Base-by-base conservation (phyloP, 1,140 invertebrate species). In the Hyphantria cunea region DNA sequence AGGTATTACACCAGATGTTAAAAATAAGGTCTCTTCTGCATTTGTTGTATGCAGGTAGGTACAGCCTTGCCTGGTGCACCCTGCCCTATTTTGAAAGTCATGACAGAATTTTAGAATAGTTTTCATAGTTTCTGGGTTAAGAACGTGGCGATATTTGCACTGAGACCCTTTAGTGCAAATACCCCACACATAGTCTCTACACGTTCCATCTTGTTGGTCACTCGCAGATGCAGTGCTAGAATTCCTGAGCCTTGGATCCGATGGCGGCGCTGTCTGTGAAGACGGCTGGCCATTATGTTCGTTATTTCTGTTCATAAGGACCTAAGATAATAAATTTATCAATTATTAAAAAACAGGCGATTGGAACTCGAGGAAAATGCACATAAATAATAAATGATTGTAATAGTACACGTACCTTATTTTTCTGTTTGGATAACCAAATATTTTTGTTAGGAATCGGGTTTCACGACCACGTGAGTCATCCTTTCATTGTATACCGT, bases 121-220 rank as follows among this genome's bases (percentile, higher is more conserved):
- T 77, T 84, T 84, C 80, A 86, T 81, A 47, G 65, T 70, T 15
- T 84, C 75, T n/a, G 81, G 63, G 42, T 79, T 76, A 3, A 83
- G 53, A 33, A 80, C 74, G 53, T 86, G 80, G 6, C 74, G 70
- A 64, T 69, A 83, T 76, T 42, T 79, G 63, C 83, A 86, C 55
- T 74, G 70, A 7, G 66, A 42, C 25, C 73, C 66, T 66, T 85
- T 85, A 31, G 55, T 76, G 54, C 84, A 87, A 6, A 68, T 75
- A 6, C 78, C 82, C 81, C 82, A 83, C 5, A 85, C 50, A 58
- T 69, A 85, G 52, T 82, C 66, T n/a, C 82, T 72, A 51, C 84
- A 87, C 25, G 78, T 72, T 47, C 76, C 58, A n/a, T 64, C 50
- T 45, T 67, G 66, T 49, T 64, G 56, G 6, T 64, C 25, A 0